Base-by-base conservation (phyloP, 2,113 vertebrate species). In the Rhea pennata region DNA sequence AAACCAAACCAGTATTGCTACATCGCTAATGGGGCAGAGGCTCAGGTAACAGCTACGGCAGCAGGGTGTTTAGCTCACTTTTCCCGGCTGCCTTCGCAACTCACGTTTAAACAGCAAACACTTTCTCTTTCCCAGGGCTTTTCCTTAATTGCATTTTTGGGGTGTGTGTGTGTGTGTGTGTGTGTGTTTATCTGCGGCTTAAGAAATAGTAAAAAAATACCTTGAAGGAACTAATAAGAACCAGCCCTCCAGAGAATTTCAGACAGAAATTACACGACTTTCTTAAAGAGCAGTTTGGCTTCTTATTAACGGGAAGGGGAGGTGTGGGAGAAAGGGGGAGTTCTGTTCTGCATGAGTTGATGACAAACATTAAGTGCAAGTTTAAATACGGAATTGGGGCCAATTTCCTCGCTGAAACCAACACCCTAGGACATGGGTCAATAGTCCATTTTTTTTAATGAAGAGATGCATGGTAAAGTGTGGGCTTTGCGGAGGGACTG, bases 1-100 rank as follows among this genome's bases (percentile, higher is more conserved):
- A 97, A 95, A 92, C 93, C 96, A 94, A 90, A 95, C 85, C 74
- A 92, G 91, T 84, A 77, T 85, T 89, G 53, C 92, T 90, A 82
- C 94, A 89, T 95, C 1, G 1, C 19, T 92, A 82, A 84, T 84
- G 84, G 70, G 21, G 6, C 70, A 83, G 83, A 93, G 72, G 76
- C 83, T 94, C 80, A 85, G 92, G 79, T 95, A 96, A 87, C 92
- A 92, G 15, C 65, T 74, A 64, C 53, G 72, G 87, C 59, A 86
- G 87, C 42, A 92, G 92, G 71, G 87, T 96, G 48, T 87, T 78
- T 79, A 90, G 87, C 54, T 64, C 64, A 84, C 50, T 62, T 95
- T 79, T 84, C 76, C 88, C 95, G 87, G 89, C 93, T 94, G 69
- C 61, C 64, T 93, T 91, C 83, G 76, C 67, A 65, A 22, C 81